Base-by-base conservation (phyloP, 2,797 vertebrate genomes). In the Muraenolepis orangiensis region DNA sequence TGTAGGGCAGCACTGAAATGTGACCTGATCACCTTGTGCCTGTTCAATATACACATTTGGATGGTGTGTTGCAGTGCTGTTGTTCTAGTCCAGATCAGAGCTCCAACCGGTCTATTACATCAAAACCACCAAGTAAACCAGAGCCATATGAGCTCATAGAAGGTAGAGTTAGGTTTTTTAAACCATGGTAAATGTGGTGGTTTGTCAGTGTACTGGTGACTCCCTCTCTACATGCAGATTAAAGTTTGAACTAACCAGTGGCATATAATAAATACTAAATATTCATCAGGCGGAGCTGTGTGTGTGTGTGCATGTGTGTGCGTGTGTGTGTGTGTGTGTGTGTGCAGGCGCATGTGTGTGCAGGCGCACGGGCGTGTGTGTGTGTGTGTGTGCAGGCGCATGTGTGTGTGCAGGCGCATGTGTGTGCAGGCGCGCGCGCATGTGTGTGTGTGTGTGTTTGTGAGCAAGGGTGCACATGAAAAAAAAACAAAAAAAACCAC, bases 281-380 rank as follows among this genome's bases (percentile, higher is more conserved):
- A 29, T 67, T 67, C 1, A 20, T 31, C 64, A 29, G 32, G 18
- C 26, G 28, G 23, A 46, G n/a, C 7, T 69, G 26, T 70, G 36
- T 71, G 61, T 46, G 29, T 34, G 69, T 70, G 1, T 46, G 23
- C 29, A 38, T 46, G 70, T 71, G 3, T 71, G n/a, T 71, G 23
- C 72, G 46, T 51, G 67, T 46, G 3, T 80, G 46, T 64, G 64
- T 66, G 64, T 14, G 64, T 66, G 64, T 69, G 68, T 69, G 31
- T 69, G 68, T 20, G 30, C 14, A 4, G 14, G 66, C 30, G 66
- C 31, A 29, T 30, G 4, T 69, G 68, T n/a, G 31, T 14, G 26
- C n/a, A 6, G 2, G 36, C 28, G 69, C 10, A 18, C 23, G 70
- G 29, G 38, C 46, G 38, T 51, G 8, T 75, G 40, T 69, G 66